A percentile compares a stretch with the other conserved stretches of the same genome.
phyloP scores from a whole-genome alignment of 2,888 invertebrate genomes.

The Chaetogeoica ovagalla region DNA sequence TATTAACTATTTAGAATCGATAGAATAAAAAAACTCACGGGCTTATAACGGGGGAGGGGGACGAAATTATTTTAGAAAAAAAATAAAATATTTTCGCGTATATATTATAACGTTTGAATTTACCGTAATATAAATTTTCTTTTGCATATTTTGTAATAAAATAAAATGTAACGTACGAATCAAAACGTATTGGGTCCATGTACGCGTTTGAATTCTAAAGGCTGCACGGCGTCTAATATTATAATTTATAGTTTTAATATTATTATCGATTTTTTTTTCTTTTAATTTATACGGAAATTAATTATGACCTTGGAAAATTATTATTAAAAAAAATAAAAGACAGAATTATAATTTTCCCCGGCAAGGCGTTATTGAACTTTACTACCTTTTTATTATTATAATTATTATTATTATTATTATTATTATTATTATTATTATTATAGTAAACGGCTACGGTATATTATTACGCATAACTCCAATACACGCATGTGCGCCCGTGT shows the following conservation, averaged over 20 bases:
- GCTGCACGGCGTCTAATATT: not conserved
- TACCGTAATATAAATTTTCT: no score
- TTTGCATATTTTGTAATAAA: no score
- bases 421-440: slow-evolving; percentile 31
- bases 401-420: slow-evolving; percentile 37
- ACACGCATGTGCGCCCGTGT: slow-evolving; percentile 47
- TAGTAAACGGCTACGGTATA: slow-evolving; percentile 9
- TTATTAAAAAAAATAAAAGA: slow-evolving; percentile 13
- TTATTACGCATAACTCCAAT: slow-evolving; percentile 3
- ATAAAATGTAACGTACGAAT: no score
- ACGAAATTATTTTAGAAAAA: no score
- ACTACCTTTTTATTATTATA: not conserved
- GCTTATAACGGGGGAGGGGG: no score
- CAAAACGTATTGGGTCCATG: not conserved
- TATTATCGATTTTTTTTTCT: slow-evolving; percentile 1
- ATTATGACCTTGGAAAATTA: slow-evolving; percentile 38
- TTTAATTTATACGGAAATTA: slow-evolving; percentile 16
- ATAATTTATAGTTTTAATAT: not conserved
- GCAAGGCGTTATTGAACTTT: slow-evolving; percentile 5
- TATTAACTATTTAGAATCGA: no score
- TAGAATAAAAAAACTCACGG: no score
- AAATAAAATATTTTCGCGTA: no score
- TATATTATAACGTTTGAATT: no score
- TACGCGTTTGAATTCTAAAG: not conserved
- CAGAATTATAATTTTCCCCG: slow-evolving; percentile 18